phyloP scores from a whole-genome alignment of 2,113 vertebrate species.

The Chloebia gouldiae region DNA sequence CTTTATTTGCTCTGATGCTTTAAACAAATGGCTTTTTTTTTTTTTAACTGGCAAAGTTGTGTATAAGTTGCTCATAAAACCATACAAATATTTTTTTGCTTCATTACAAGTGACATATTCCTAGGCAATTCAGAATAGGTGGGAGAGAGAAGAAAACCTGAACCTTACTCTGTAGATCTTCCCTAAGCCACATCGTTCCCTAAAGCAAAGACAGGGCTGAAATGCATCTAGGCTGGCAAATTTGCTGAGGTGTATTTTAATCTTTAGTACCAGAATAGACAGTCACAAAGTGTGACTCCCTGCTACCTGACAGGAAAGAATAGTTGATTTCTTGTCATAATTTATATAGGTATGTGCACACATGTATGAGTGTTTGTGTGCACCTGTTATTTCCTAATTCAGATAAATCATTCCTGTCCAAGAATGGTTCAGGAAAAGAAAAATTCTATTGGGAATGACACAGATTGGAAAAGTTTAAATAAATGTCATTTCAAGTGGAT shows the following conservation, averaged over 20 bases:
- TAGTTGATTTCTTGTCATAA: not conserved
- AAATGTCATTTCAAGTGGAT: not conserved
- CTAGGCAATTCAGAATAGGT: not conserved
- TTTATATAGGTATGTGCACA: not conserved
- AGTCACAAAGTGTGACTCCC: not conserved
- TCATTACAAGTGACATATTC: not conserved
- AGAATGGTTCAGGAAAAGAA: not conserved
- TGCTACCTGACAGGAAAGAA: not conserved
- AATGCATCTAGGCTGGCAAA: not conserved
- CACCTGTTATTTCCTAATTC: not conserved
- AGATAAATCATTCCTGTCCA: not conserved
- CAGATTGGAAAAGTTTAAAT: not conserved
- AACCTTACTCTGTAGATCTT: not conserved
- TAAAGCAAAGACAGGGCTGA: not conserved
- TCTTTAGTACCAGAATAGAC: not conserved
- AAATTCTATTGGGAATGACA: not conserved
- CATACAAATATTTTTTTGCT: not conserved
- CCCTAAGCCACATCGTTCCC: not conserved
- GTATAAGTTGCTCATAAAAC: not conserved
- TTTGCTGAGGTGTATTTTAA: not conserved
- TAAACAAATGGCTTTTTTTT: not conserved
- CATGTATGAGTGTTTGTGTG: fast-evolving
- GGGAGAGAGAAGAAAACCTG: not conserved
- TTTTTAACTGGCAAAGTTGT: not conserved
- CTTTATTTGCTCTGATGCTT: not conserved